Evolutionary conservation across 2,888 invertebrate genomes (phyloP).

Genomic region (Eilema depressum): DNA sequence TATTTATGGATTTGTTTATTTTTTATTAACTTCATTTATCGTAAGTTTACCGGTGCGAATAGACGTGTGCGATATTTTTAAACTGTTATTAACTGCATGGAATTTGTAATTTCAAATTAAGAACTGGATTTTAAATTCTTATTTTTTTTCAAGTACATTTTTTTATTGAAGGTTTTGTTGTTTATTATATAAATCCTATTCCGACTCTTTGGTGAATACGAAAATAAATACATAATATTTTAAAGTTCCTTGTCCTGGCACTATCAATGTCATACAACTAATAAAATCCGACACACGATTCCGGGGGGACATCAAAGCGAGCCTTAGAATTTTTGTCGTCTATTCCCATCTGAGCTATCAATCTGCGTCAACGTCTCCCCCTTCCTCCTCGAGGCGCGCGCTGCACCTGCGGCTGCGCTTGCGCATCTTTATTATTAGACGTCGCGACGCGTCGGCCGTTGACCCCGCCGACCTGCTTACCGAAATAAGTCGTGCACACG

Average conservation of each 20-base stretch:
- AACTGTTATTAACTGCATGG: neutral
- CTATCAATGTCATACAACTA: conserved; percentile 44
- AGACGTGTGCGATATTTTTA: neutral
- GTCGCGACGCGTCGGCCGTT: conserved; percentile 81
- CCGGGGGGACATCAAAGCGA: conserved; percentile 45
- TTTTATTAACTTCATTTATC: neutral
- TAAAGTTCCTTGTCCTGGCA: conserved; percentile 7
- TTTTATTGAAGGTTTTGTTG: too few relatives aligned
- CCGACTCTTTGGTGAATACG: neutral
- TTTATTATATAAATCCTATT: neutral
- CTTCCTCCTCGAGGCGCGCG: conserved; percentile 38
- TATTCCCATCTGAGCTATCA: conserved; percentile 54
- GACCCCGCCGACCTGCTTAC: conserved; percentile 84
- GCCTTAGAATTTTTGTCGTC: conserved; percentile 41
- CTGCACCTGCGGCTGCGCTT: conserved; percentile 75
- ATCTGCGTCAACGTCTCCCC: conserved; percentile 44
- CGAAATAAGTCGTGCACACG: conserved; percentile 79
- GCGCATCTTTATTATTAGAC: conserved; percentile 79
- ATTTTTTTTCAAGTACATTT: too few relatives aligned
- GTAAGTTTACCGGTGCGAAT: neutral
- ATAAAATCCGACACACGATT: conserved; percentile 42
- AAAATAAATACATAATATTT: conserved; percentile 1
- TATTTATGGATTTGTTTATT: neutral
- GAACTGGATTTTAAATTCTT: neutral
- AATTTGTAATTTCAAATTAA: neutral